These are phyloP conservation scores for Ylistrum balloti DNA, from an alignment of 1,140 invertebrate species.

Conservation along the genomic window DNA sequence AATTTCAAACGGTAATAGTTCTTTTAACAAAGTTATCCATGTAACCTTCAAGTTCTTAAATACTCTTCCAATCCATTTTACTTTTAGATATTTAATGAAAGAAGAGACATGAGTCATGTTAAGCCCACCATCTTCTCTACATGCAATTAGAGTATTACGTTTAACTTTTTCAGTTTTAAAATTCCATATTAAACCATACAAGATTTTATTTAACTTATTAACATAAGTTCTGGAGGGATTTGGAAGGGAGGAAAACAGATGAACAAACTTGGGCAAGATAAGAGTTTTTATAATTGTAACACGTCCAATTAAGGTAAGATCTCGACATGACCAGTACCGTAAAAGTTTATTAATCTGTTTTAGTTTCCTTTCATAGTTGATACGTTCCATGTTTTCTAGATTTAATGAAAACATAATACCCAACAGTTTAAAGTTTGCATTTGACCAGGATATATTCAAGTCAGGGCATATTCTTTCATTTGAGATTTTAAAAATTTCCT, in stretches of 20 bases:
- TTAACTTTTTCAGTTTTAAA: not conserved
- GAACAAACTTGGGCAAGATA: not conserved
- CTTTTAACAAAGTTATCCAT: not conserved
- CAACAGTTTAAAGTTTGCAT: not conserved
- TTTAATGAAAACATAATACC: not conserved
- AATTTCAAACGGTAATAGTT: not conserved
- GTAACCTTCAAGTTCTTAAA: not conserved
- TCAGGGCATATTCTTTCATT: not conserved
- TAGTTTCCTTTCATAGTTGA: not conserved
- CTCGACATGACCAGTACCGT: not conserved
- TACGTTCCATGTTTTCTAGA: not conserved
- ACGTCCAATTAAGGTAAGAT: not conserved
- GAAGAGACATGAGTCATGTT: not conserved
- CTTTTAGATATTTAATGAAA: conserved; percentile 2
- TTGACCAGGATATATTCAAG: not conserved
- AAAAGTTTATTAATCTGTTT: not conserved
- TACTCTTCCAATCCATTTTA: not conserved
- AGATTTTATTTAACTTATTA: not conserved
- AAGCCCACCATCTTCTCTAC: not conserved
- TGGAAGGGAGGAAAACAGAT: not conserved
- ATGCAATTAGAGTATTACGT: not conserved
- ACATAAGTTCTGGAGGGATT: not conserved
- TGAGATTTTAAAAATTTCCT: not conserved
- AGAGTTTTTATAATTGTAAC: not conserved
- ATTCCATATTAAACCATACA: conserved; percentile 5